Base-by-base conservation (phyloP, 2,797 vertebrate species). In the Scomberomorus guttatus region DNA sequence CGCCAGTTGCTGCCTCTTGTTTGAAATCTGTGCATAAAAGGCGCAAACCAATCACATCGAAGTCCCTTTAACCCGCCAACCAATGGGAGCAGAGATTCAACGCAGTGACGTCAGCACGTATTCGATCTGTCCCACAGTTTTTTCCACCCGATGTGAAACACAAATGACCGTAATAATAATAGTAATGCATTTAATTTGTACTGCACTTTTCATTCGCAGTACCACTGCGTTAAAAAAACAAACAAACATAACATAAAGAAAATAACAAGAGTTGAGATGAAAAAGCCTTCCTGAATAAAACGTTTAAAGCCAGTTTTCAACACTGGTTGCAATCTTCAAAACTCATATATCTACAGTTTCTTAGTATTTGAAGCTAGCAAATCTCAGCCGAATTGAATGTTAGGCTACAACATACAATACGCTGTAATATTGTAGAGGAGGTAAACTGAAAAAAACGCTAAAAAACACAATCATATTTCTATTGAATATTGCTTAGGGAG, bases 11-110 rank as follows among this genome's bases (percentile, higher is more conserved):
- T 22, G 6, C 54, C 20, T 5, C 25, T 5, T 10, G 69, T 95
- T 96, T 94, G 92, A 96, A 96, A 92, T 92, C 83, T 67, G 94
- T 91, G 92, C 83, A 57, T 44, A 92, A 94, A 94, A 72, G 32
- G 52, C 54, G 44, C 32, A 17, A 73, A 56, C 95, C 94, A 95
- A 95, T 95, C 70, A 84, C 17, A 74, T 6, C 18, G 0, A 15
- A 71, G 71, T 0, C 69, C 78, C 86, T 93, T 95, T 95, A 94
- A 94, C 87, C 4, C 6, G 0, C 1, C 6, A 20, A 51, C 95
- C 92, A 95, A 94, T 94, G 24, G 62, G 29, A 62, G 22, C 8
- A 2, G 10, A 22, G 1, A 2, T 6, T 1, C 0, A 0, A 1
- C 1, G 6, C 5, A 0, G 4, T 32, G 80, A 82, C 42, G 85